A percentile compares a stretch with the other conserved stretches of the same genome.
These are phyloP conservation scores for Drosophila setosimentum DNA, from an alignment of 2,888 invertebrate genomes.

Conservation along the genomic window DNA sequence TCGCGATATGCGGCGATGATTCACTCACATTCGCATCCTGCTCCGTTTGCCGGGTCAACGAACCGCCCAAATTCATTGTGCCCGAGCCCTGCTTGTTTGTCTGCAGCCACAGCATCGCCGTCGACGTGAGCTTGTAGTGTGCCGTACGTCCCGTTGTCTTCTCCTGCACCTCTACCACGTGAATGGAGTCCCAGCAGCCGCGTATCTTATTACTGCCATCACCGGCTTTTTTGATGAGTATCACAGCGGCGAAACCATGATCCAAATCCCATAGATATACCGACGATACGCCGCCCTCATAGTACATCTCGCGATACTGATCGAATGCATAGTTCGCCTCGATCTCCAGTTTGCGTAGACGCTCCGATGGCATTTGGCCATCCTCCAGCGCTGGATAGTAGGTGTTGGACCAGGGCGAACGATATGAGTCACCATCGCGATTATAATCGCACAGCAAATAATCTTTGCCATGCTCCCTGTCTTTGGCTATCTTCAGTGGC, in stretches of 20 bases:
- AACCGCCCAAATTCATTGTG: constrained; percentile 99
- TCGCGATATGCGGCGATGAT: constrained; percentile 98
- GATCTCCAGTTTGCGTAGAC: constrained; percentile 96
- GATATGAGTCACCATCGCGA: constrained; percentile 99
- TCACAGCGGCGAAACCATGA: constrained; percentile 98
- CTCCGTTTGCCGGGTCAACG: constrained; percentile 98
- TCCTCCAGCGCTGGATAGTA: constrained; percentile 99
- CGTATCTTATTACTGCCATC: constrained; percentile 99
- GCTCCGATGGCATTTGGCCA: constrained; percentile 99
- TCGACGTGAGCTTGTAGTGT: constrained; percentile 99
- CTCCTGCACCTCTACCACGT: constrained; percentile 99
- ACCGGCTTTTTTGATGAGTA: constrained; percentile 99
- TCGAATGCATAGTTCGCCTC: constrained; percentile 99
- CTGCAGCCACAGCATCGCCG: constrained; percentile 99
- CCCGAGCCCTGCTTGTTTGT: constrained; percentile 98
- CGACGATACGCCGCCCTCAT: constrained; percentile 99
- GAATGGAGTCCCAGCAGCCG: constrained; percentile 99
- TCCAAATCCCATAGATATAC: constrained; percentile 99
- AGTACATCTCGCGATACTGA: constrained; percentile 99
- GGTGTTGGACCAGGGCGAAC: constrained; percentile 99
- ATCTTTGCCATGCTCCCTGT: constrained; percentile 97
- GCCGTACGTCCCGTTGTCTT: constrained; percentile 97
- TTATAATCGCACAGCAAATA: constrained; percentile 99
- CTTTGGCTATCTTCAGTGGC: constrained; percentile 98
- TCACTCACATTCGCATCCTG: constrained; percentile 96